These are phyloP conservation scores for Mactromeris polynyma DNA, from an alignment of 2,888 invertebrate genomes.

Conservation along the genomic window DNA sequence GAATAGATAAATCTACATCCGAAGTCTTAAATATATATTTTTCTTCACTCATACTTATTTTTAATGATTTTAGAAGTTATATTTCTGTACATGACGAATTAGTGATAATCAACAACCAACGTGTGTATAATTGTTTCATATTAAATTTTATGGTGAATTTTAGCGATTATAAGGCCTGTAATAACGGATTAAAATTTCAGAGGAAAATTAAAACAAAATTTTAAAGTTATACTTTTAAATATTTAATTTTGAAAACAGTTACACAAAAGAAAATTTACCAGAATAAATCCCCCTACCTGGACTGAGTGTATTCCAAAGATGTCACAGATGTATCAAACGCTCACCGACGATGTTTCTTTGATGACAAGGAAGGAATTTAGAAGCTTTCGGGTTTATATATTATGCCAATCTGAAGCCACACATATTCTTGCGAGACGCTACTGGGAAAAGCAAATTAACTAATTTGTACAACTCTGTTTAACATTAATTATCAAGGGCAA, in stretches of 20 bases:
- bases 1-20: no score
- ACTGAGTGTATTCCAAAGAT: not conserved
- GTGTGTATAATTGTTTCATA: no score
- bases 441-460: conserved; percentile 12
- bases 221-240: not conserved
- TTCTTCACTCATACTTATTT: no score
- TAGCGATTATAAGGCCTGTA: no score
- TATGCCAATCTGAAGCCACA: not conserved
- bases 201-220: no score
- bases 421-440: not conserved
- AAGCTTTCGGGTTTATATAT: not conserved
- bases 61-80: no score
- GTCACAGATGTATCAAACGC: not conserved
- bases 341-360: not conserved
- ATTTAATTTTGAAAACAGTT: not conserved
- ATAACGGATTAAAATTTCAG: no score
- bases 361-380: not conserved
- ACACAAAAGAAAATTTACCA: not conserved
- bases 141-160: no score
- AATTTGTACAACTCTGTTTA: conserved; percentile 10
- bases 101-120: no score
- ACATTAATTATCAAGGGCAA: conserved; percentile 29
- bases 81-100: no score
- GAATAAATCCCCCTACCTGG: not conserved
- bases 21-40: no score